These are phyloP conservation scores for Polypterus bichir DNA, from an alignment of 2,113 vertebrate species.

Conservation along the genomic window DNA sequence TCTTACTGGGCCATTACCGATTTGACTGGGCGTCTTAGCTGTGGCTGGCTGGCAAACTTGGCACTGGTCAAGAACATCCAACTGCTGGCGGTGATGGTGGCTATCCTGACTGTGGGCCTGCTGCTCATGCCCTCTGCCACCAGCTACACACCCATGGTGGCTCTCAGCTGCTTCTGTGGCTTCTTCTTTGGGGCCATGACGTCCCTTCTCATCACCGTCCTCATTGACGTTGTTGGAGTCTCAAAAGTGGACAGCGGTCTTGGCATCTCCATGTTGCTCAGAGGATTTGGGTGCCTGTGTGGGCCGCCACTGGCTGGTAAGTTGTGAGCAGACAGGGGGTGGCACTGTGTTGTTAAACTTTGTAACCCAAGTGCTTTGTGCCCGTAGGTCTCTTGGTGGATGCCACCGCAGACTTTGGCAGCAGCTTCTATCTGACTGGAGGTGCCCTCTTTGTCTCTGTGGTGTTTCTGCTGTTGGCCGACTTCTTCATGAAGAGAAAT, in stretches of 20 bases:
- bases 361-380: not conserved
- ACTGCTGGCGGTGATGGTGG: conserved; percentile 36
- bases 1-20: conserved; percentile 50
- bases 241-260: conserved; percentile 45
- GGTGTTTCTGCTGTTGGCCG: conserved; percentile 1
- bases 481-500: not conserved
- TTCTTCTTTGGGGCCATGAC: conserved; percentile 42
- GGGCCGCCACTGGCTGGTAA: conserved; percentile 60
- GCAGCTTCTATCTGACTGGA: conserved; percentile 8
- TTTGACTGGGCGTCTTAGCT: conserved; percentile 41
- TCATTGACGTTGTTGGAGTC: conserved; percentile 49
- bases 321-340: not conserved
- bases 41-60: conserved; percentile 56
- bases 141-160: conserved; percentile 31
- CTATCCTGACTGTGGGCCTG: conserved; percentile 37
- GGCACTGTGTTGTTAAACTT: not conserved
- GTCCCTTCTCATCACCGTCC: conserved; percentile 48
- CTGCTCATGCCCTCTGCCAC: conserved; percentile 35
- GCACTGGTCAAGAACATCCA: conserved; percentile 39
- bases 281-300: conserved; percentile 52
- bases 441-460: conserved; percentile 1
- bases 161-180: conserved; percentile 44
- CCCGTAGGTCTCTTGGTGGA: conserved; percentile 7
- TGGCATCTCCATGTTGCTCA: conserved; percentile 57
- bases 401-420: not conserved